Percentiles rank a stretch among this genome's conserved stretches.
Conservation (phyloP, 2,113 vertebrate species). For the Strix uralensis region DNA sequence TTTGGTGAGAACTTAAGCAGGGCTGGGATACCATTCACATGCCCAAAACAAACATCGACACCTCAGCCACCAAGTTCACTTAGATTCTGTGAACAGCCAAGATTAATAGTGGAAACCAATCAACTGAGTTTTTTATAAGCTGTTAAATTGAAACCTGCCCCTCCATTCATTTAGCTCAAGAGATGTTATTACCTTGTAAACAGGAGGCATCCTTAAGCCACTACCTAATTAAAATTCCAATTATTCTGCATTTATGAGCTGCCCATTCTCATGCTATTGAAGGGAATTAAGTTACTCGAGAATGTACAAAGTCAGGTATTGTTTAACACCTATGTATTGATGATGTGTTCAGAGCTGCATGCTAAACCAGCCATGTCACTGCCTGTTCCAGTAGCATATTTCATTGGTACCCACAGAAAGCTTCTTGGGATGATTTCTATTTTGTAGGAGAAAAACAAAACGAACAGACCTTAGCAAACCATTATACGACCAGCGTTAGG, state of each 20-base stretch:
- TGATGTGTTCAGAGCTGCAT: background rate
- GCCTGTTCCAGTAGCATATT: background rate
- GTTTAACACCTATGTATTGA: background rate
- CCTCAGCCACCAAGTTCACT: background rate
- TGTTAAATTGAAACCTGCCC: background rate
- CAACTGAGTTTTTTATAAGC: background rate
- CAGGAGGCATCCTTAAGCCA: background rate
- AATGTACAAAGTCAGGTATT: background rate
- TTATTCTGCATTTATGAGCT: conserved; percentile 15
- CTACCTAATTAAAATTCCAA: conserved; percentile 27
- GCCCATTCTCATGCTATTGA: background rate
- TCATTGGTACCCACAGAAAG: background rate
- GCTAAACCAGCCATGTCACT: background rate
- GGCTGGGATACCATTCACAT: background rate
- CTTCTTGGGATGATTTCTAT: background rate
- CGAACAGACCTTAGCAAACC: background rate
- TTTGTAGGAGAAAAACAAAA: background rate
- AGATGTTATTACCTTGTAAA: conserved; percentile 5
- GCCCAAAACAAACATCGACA: background rate
- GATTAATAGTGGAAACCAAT: background rate
- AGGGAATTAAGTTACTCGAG: background rate
- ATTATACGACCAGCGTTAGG: background rate
- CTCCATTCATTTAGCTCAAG: background rate
- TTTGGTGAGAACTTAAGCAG: background rate
- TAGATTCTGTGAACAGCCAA: background rate